Base-by-base conservation (phyloP, 2,797 vertebrate species). In the Ispidina picta region DNA sequence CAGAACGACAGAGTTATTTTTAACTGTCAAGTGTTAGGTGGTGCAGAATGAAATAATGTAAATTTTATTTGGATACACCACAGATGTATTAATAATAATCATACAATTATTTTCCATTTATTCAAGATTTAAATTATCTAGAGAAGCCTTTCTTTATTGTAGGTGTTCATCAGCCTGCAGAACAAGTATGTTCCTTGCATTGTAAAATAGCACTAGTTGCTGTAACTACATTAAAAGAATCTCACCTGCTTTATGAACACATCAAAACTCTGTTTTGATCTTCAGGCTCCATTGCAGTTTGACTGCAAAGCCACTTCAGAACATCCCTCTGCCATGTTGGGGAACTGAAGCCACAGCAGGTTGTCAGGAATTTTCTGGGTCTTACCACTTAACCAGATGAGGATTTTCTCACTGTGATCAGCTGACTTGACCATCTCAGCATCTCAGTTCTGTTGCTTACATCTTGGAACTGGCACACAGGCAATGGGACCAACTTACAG, bases 151-250 rank as follows among this genome's bases (percentile, higher is more conserved):
- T 89, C 49, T 78, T 76, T 71, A 55, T 48, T 63, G 3, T 46
- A 84, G 29, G 26, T 89, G 51, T 83, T 93, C 52, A 44, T 74
- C 60, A 66, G n/a, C 73, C 83, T 86, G 74, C 49, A 76, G 71
- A 56, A 64, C 19, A 79, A 83, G 59, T 56, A 29, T 4, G 8
- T 56, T 85, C 71, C 41, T 92, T 83, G 56, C 64, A 79, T 66
- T 44, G 43, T 75, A 66, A 70, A 82, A 78, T 46, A 79, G 48
- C 25, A 49, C 31, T 54, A 31, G 21, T 41, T 89, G 31, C 68
- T 88, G 25, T 68, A 79, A 69, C 62, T 86, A 13, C 55, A 37
- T 66, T 39, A 69, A 83, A 83, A 54, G 73, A 74, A 49, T 86
- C 26, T 58, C 68, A 46, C 48, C 80, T 7, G 19, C 49, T 70